These are phyloP conservation scores for Lepidotrigona ventralis DNA, from an alignment of 1,140 invertebrate genomes.

Conservation along the genomic window DNA sequence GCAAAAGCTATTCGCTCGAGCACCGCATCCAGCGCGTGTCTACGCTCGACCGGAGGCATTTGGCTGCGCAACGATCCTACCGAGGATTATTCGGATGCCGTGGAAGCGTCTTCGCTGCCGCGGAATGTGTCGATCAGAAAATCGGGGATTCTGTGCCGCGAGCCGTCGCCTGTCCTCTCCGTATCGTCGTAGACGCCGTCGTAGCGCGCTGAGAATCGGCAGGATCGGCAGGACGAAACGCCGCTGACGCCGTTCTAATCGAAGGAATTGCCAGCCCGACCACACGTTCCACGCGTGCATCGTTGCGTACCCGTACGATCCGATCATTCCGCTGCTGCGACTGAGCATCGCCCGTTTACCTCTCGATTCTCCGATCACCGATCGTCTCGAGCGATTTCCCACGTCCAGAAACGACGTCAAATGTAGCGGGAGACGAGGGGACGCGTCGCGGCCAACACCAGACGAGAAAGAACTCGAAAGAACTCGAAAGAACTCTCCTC, in stretches of 20 bases:
- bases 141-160: slow-evolving; percentile 11
- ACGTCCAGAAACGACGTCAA: too few relatives aligned
- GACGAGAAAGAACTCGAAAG: too few relatives aligned
- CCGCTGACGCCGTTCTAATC: background rate
- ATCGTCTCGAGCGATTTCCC: background rate
- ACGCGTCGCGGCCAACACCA: too few relatives aligned
- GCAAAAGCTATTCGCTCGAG: slow-evolving; percentile 52
- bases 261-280: background rate
- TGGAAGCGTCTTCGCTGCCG: slow-evolving; percentile 40
- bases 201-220: background rate
- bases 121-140: slow-evolving; percentile 46
- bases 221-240: background rate
- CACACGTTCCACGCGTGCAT: background rate
- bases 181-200: slow-evolving; percentile 1
- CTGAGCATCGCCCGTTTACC: background rate
- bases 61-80: slow-evolving; percentile 49
- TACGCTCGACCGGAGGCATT: slow-evolving; percentile 40
- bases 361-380: background rate
- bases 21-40: slow-evolving; percentile 50
- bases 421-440: too few relatives aligned
- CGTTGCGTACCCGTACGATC: background rate
- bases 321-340: background rate
- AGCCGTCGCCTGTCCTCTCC: background rate
- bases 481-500: too few relatives aligned
- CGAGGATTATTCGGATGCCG: slow-evolving; percentile 53